Percentiles rank a stretch among this genome's conserved stretches.
Conservation (phyloP, 2,113 vertebrate genomes). For the Arenaria interpres region DNA sequence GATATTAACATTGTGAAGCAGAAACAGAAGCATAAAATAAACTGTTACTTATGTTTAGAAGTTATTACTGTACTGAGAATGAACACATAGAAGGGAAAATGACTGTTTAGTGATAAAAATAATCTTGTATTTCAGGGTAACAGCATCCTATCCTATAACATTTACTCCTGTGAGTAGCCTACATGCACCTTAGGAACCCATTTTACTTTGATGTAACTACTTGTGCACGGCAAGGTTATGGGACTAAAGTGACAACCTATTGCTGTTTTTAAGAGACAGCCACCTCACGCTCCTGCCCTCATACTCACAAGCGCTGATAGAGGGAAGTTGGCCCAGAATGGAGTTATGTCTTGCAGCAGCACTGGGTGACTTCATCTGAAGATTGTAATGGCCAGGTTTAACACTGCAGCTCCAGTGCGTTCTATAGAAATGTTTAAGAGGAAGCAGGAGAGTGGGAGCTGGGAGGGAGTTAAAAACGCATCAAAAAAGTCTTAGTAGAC, state of each 20-base stretch:
- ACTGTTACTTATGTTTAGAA: background rate
- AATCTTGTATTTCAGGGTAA: background rate
- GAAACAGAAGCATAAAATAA: background rate
- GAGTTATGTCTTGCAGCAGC: background rate
- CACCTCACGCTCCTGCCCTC: accelerated
- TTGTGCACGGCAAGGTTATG: background rate
- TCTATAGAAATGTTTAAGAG: background rate
- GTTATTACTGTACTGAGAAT: background rate
- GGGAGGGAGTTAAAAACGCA: constrained; percentile 68
- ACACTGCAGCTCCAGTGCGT: background rate
- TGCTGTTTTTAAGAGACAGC: background rate
- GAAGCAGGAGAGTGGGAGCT: background rate
- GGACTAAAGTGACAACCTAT: background rate
- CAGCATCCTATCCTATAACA: background rate
- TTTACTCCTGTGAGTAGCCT: background rate
- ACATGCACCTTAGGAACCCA: background rate
- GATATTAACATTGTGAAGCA: background rate
- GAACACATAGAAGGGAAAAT: background rate
- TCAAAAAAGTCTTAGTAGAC: constrained; percentile 76
- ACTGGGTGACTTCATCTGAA: background rate
- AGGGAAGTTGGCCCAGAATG: background rate
- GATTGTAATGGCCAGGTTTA: background rate
- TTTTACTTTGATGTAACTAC: background rate
- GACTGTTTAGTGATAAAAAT: background rate
- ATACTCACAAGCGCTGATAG: background rate